These are phyloP conservation scores for Osmerus mordax DNA, from an alignment of 2,113 vertebrate species.

Conservation along the genomic window DNA sequence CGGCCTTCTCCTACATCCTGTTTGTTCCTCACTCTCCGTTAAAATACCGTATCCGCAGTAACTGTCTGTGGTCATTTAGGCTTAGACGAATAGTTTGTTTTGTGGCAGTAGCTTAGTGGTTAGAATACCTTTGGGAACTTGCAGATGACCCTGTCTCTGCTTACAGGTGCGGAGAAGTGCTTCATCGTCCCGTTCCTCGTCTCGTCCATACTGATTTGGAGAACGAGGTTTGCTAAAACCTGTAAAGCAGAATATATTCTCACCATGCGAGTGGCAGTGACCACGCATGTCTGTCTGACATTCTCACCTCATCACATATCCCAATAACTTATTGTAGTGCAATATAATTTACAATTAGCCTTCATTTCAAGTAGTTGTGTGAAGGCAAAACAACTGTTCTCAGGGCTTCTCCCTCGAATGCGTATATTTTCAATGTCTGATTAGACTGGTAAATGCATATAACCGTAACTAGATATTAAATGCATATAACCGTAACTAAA, in stretches of 20 bases:
- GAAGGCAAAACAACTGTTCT: no score
- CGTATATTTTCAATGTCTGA: no score
- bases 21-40: background rate
- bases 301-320: no score
- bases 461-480: no score
- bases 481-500: no score
- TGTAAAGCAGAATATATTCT: background rate
- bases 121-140: conserved; percentile 80
- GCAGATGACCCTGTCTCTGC: conserved; percentile 76
- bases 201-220: conserved; percentile 26
- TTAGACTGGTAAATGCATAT: no score
- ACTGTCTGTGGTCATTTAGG: background rate
- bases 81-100: background rate
- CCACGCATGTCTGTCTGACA: no score
- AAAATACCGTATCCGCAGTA: background rate
- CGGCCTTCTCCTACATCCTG: background rate
- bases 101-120: background rate
- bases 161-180: conserved; percentile 68
- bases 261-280: no score
- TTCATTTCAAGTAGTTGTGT: no score
- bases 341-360: no score
- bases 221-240: background rate
- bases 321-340: no score
- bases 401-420: no score
- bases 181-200: conserved; percentile 64